Base-by-base conservation (phyloP, 2,888 invertebrate genomes). In the Eilema sororculum region DNA sequence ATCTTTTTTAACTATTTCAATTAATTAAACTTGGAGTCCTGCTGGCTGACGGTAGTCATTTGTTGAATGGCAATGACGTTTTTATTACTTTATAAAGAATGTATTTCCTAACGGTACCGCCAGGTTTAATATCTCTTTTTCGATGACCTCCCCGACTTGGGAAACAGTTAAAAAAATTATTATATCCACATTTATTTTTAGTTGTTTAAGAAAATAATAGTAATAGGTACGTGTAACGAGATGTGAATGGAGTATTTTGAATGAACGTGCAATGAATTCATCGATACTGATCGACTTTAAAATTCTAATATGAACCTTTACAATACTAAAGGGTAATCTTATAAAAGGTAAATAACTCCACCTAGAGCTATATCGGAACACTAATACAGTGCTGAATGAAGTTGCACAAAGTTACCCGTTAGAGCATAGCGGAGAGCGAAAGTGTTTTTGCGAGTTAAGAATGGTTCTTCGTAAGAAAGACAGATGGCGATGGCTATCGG, bases 1-100 rank as follows among this genome's bases (percentile, higher is more conserved):
- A 89, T 91, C 87, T 87, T 83, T 83, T 84, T 85, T 85, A 87
- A 90, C 85, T 87, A 90, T 92, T 92, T 82, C 86, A 93, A 93
- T 93, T 91, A 93, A 93, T 93, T 90, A 91, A 86, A 74, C 74
- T 68, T 66, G 72, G 73, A 72, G 66, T 71, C 72, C 78, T 78
- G 70, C 70, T 75, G 77, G 80, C 78, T 86, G 89, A 89, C 89
- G 88, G 91, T 89, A 90, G 90, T 89, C 86, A 91, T 92, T 91
- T 90, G 82, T 91, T 85, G 84, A 86, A 86, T 86, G 83, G 79
- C 78, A 83, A 78, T 74, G 79, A 81, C 78, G 76, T 76, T 86
- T 84, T 86, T 83, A 82, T 82, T 79, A 76, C 83, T 82, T 75
- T 69, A 80, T 80, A 81, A 78, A 81, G 81, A 85, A 87, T 86